Base-by-base conservation (phyloP, 2,113 vertebrate species). In the Pristiophorus japonicus region DNA sequence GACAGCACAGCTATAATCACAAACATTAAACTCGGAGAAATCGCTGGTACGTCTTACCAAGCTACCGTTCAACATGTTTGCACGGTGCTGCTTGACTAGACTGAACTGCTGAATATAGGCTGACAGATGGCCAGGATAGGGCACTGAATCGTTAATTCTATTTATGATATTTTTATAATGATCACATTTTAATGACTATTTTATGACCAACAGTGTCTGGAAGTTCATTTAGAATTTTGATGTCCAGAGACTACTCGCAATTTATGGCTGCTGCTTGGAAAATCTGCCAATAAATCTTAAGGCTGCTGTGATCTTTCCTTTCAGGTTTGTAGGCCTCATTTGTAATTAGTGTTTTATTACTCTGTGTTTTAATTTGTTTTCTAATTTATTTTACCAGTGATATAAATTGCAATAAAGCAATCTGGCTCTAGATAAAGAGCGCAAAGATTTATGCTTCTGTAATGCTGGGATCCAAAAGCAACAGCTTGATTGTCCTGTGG, bases 161-260 rank as follows among this genome's bases (percentile, higher is more conserved):
- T 30, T 67, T 51, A 90, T 30, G 87, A 34, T 59, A 59, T 90
- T 90, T 90, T 90, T 59, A 27, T 70, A 94, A 59, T 70, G 27
- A 94, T 73, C 24, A 73, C 8, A 51, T 67, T 51, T 70, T 94
- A 73, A 94, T 73, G 42, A 94, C 42, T 94, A 18, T 59, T 51
- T 94, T 94, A 51, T 94, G 24, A 73, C 34, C 65, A 70, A 45
- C 42, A 67, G 18, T 67, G 38, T 18, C 92, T 73, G 42, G 65
- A 70, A 94, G 66, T 94, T 94, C 42, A 90, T 90, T 62, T 90
- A n/a, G 47, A 90, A 94, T 94, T 70, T 94, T 94, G 66, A 47
- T 47, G 24, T 51, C 14, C 66, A 73, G 38, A 34, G 4, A 73
- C 38, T 94, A 73, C 27, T 70, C 1, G 27, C 22, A 67, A 94